Evolutionary conservation across 2,888 invertebrate genomes (phyloP).

Genomic region (Coleophora deauratella): DNA sequence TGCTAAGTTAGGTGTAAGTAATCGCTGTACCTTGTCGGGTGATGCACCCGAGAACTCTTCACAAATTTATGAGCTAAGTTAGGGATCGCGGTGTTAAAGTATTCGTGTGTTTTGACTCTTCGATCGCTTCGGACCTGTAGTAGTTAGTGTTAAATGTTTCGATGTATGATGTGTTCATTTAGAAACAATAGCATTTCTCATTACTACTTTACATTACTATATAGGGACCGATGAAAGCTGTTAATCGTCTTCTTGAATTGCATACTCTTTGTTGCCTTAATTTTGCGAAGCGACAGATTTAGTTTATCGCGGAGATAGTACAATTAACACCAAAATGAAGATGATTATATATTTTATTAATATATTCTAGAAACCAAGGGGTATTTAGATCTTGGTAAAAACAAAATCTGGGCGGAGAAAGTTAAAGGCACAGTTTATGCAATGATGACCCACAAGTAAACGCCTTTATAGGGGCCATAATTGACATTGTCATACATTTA

Average conservation of each 20-base stretch:
- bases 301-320: conserved; percentile 29
- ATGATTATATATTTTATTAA: background rate
- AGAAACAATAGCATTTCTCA: conserved; percentile 60
- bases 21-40: conserved; percentile 61
- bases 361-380: background rate
- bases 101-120: conserved; percentile 44
- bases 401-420: conserved; percentile 4
- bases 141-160: conserved; percentile 64
- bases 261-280: conserved; percentile 55
- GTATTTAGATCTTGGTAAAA: background rate
- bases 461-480: conserved; percentile 37
- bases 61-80: conserved; percentile 63
- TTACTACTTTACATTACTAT: conserved; percentile 42
- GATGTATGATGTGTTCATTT: conserved; percentile 69
- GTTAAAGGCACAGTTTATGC: conserved; percentile 36
- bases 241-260: conserved; percentile 36
- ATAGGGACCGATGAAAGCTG: conserved; percentile 48
- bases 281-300: conserved; percentile 37
- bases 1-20: conserved; percentile 56
- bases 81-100: conserved; percentile 48
- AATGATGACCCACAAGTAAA: conserved; percentile 31
- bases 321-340: conserved; percentile 10
- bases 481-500: conserved; percentile 45
- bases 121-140: conserved; percentile 58
- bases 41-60: conserved; percentile 53